phyloP scores from a whole-genome alignment of 2,113 vertebrate species.

The Centropus bengalensis region DNA sequence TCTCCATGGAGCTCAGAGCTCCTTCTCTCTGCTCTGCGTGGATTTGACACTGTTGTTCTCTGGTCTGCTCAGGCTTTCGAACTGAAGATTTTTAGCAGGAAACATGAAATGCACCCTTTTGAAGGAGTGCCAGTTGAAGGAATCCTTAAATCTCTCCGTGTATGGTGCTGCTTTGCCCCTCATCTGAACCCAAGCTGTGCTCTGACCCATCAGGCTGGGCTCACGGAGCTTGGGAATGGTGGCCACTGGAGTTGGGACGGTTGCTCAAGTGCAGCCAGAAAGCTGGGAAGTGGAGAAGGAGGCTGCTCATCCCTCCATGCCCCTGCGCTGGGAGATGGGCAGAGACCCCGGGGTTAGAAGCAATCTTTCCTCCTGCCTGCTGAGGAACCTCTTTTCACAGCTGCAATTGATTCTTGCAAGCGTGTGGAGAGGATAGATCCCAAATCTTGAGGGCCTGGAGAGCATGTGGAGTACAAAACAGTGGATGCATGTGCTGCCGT shows the following conservation, averaged over 20 bases:
- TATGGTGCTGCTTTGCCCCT: background rate
- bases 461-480: background rate
- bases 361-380: background rate
- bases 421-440: conserved; percentile 17
- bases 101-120: background rate
- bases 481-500: background rate
- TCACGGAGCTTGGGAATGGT: background rate
- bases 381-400: background rate
- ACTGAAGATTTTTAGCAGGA: background rate
- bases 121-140: background rate
- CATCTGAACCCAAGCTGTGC: background rate
- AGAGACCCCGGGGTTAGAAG: background rate
- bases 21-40: background rate
- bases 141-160: background rate
- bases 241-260: background rate
- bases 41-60: background rate
- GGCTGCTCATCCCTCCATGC: accelerated
- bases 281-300: accelerated
- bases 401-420: conserved; percentile 12
- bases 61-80: background rate
- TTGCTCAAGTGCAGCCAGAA: background rate
- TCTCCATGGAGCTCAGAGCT: background rate
- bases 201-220: background rate
- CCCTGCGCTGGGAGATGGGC: background rate
- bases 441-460: conserved; percentile 13